Base-by-base conservation (phyloP, 1,140 invertebrate species). In the Octopus sinensis region DNA sequence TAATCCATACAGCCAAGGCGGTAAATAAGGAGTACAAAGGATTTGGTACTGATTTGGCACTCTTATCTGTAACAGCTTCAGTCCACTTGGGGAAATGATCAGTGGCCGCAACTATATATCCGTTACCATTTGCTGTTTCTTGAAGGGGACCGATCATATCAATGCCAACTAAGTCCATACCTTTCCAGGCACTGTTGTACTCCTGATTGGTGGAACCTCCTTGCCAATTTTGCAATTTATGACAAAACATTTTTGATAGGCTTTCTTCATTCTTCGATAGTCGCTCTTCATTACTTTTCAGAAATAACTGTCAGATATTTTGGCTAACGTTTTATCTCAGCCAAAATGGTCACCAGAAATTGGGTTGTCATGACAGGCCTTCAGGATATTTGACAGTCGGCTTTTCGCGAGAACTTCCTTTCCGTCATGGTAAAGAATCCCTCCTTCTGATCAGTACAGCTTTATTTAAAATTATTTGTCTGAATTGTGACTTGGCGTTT, bases 11-110 rank as follows among this genome's bases (percentile, higher is more conserved):
- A 54, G 17, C 81, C 54, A 4, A 81, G 73, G 10, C 73, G 53
- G n/a, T n/a, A 68, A 12, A 81, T 54, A 9, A 43, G 10, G 75
- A 77, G 30, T 54, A 54, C 10, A 79, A 53, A 10, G 53, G 53
- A 9, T 77, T 9, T 68, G 62, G 9, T n/a, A 68, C 62, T 68
- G 62, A 68, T n/a, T 12, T 68, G 9, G 62, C 10, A 4, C 75
- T 81, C 23, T 81, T 81, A 6, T 78, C 75, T n/a, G 53, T 51
- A 76, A 81, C 62, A 62, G 81, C 81, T 53, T 23, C 53, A 13
- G 80, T 53, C 30, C 53, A 81, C 52, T 79, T 78, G 4, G 81
- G n/a, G 52, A 81, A 81, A 53, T 81, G 76, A 54, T 81, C 81
- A 12, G 81, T 81, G 3, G 78, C n/a, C 23, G 76, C 81, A n/a